Conservation (phyloP, 2,113 vertebrate genomes). For the Gobiocypris rarus region DNA sequence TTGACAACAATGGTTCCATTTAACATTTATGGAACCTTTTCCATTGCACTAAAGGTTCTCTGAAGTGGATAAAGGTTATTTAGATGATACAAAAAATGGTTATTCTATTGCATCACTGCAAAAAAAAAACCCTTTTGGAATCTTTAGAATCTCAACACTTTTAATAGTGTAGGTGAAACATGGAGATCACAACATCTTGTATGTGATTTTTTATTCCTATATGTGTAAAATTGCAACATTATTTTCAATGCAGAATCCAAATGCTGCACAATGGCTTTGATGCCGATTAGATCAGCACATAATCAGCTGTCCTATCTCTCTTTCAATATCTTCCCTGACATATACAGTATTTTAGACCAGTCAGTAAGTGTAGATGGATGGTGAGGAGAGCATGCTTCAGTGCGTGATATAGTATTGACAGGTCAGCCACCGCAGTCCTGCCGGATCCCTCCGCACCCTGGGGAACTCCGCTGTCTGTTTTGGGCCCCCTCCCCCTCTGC, state of each 20-base stretch:
- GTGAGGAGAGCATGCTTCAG: conserved; percentile 27
- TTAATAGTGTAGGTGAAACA: too few species aligned
- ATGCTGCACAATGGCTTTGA: background rate
- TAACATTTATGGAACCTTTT: too few species aligned
- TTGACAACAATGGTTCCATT: too few species aligned
- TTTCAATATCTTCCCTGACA: background rate
- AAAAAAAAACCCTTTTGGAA: too few species aligned
- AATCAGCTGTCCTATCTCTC: background rate
- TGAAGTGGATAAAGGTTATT: too few species aligned
- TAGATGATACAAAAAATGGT: too few species aligned
- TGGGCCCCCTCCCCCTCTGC: conserved; percentile 48
- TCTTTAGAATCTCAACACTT: too few species aligned
- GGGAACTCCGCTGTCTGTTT: conserved; percentile 51
- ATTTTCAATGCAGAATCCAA: background rate
- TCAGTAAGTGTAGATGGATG: conserved; percentile 20
- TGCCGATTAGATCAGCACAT: conserved; percentile 15
- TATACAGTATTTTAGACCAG: conserved; percentile 20
- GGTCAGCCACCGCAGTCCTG: conserved; percentile 61
- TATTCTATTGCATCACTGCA: too few species aligned
- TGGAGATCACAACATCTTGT: background rate
- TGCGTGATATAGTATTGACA: conserved; percentile 68
- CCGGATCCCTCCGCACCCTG: conserved; percentile 69
- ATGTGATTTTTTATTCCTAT: too few species aligned
- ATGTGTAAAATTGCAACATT: background rate
- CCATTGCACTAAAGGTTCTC: too few species aligned